Evolutionary conservation across 2,888 invertebrate genomes (phyloP).

Genomic region (Ischnura elegans): DNA sequence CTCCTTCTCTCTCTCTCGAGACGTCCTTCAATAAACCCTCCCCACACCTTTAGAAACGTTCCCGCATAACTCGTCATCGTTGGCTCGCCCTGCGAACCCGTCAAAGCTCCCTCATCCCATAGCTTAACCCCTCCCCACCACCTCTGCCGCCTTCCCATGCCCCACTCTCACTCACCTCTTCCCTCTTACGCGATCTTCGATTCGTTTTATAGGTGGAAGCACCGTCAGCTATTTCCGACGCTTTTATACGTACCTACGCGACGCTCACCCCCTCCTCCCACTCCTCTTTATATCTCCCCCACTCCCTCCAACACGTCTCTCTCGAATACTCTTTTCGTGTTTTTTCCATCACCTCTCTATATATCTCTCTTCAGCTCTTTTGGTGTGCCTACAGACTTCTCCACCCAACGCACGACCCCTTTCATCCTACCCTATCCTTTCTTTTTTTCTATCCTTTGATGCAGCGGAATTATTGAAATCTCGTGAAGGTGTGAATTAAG

Average conservation of each 20-base stretch:
- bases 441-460: constrained; percentile 2
- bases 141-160: not conserved
- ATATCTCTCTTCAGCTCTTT: not conserved
- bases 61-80: constrained; percentile 34
- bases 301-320: not conserved
- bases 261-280: not conserved
- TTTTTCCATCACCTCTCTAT: not conserved
- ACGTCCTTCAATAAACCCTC: not conserved
- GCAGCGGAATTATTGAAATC: constrained; percentile 9
- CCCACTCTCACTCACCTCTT: not conserved
- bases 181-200: not conserved
- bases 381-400: not conserved
- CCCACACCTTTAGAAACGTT: not conserved
- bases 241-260: constrained; percentile 29
- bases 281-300: not conserved
- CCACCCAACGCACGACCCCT: not conserved
- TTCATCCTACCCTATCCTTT: not conserved
- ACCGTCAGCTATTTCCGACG: constrained; percentile 50
- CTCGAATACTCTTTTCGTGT: not conserved
- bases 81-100: not conserved
- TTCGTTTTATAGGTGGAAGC: constrained; percentile 28
- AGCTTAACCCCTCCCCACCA: not conserved
- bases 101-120: not conserved
- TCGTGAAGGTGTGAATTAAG: constrained; percentile 15
- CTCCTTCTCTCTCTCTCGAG: not conserved